Evolutionary conservation across 2,797 vertebrate species (phyloP), one percentile per base, ranked within the genome.

Genomic region (Adelosebastes latens): DNA sequence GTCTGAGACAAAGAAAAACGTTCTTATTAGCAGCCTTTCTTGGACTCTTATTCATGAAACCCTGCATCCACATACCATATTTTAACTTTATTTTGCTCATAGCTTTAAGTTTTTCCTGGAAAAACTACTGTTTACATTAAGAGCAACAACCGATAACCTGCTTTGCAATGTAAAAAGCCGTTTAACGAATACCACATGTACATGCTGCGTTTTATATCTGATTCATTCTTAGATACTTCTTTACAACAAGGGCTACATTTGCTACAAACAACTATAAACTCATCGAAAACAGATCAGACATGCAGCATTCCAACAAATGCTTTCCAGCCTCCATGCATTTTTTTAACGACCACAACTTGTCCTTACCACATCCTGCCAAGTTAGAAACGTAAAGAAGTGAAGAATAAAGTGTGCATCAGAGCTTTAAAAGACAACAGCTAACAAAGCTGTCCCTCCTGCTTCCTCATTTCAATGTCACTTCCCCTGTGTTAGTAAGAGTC

Each of bases 381-480:
- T 56, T 3, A 20, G 0, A 76, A 56, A 56, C 2, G 1, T 4
- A 36, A 70, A 49, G 9, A 83, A 24, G 55, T 3, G 1, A 63
- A 71, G 79, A 75, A 75, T 25, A 77, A 82, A 67, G 18, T 61
- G 11, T 63, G 11, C 32, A 58, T 13, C 14, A 56, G 31, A 72
- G 76, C 46, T 72, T 84, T 53, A 72, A 83, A 89, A 25, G 14
- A 67, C 27, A 66, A 70, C 22, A 69, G 79, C 80, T 42, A 58
- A 46, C 55, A 85, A 82, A 82, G 67, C 36, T 75, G 70, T 72
- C 59, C 67, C 60, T 53, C 24, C 78, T 53, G 34, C 90, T 95
- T 96, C 95, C 94, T 92, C 81, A 81, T 90, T 95, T 87, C 55
- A 66, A 83, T 46, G 91, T 72, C 63, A 93, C 93, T 96, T 96